Evolutionary conservation across 37 sponge, comb jelly and placozoan genomes (phyloP), one percentile per base, ranked within the genome.

Genomic region (Oopsacas minuta): DNA sequence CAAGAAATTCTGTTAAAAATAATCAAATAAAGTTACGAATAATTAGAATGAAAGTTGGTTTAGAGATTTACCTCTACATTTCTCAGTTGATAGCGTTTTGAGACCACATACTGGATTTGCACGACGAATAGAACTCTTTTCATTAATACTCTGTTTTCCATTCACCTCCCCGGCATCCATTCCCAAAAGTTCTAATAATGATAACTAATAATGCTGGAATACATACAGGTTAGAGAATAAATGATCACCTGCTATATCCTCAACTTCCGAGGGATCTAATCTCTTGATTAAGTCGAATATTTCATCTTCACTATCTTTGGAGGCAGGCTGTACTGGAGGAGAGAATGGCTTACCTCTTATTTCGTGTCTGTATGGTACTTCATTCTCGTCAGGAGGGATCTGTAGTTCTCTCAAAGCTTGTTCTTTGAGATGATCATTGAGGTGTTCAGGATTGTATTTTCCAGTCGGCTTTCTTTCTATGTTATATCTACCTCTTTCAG

Each of bases 21-120:
- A 61, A 20, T 25, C 3, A 61, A 7, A 3, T 10, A 20, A 61
- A 61, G 49, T 42, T 42, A 17, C 15, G 15, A 15, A 42, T 15
- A 61, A 61, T 32, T 25, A 61, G 5, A 25, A 25, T 10, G 32
- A 61, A 20, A 25, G 7, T 12, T 32, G 28, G 3, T 61, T 7
- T 25, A 3, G 1, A 61, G 22, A 61, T 32, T 25, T 61, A 61
- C 75, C 75, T 61, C 28, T 61, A 5, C 75, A 7, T 61, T n/a
- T 61, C 75, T 61, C 75, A 20, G 17, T n/a, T 5, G 75, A 61
- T 7, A 61, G 3, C 22, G 75, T 61, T 25, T 25, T 34, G 1
- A 61, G 22, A 32, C 75, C 75, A 61, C 75, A 61, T 25, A 61
- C 75, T 25, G 75, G 75, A n/a, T 61, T 61, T 7, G 75, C 75